phyloP scores from a whole-genome alignment of 2,113 vertebrate genomes.

The Fulica atra region DNA sequence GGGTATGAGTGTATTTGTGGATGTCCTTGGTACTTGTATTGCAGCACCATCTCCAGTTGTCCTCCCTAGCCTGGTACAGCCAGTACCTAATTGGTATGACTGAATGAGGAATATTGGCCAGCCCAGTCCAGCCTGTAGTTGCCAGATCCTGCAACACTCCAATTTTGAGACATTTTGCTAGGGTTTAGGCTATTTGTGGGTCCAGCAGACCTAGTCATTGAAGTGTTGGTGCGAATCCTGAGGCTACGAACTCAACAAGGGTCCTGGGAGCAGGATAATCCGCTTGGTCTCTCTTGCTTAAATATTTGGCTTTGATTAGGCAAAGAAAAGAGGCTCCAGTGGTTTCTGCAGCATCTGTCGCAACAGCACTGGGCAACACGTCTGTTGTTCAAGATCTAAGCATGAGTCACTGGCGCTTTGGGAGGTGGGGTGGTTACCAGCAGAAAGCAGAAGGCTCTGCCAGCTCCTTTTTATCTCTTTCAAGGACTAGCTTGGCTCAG shows the following conservation, averaged over 20 bases:
- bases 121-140: neutral
- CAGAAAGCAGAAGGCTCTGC: neutral
- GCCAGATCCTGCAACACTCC: neutral
- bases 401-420: neutral
- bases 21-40: neutral
- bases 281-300: neutral
- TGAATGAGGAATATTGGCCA: neutral
- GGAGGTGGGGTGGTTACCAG: neutral
- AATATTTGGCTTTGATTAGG: neutral
- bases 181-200: neutral
- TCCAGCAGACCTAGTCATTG: neutral
- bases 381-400: neutral
- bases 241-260: neutral
- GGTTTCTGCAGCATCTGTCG: neutral
- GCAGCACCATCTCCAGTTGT: neutral
- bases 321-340: neutral
- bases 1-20: neutral
- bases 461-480: neutral
- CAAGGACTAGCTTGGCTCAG: neutral
- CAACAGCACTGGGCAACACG: neutral
- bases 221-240: neutral
- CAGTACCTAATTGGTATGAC: accelerated
- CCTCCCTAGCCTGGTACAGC: too few relatives aligned
- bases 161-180: neutral
- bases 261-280: neutral